Evolutionary conservation across 2,113 vertebrate species (phyloP).

Genomic region (Holacanthus passer): DNA sequence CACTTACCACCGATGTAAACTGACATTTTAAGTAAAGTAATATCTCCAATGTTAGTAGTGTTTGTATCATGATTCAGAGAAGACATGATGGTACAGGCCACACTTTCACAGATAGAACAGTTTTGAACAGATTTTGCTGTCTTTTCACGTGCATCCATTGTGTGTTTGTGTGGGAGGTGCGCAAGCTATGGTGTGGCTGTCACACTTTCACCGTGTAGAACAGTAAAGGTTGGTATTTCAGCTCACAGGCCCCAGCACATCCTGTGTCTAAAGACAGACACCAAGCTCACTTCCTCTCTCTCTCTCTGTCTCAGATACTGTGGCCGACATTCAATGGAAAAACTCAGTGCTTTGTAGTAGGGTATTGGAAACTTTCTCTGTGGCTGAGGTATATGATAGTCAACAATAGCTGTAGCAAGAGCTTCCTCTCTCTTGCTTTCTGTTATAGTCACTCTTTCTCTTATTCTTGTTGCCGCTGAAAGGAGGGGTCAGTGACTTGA

Average conservation of each 20-base stretch:
- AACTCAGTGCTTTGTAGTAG: constrained; percentile 76
- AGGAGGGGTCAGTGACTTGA: constrained; percentile 75
- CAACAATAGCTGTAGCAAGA: constrained; percentile 71
- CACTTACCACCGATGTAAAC: background rate
- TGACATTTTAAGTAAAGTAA: background rate
- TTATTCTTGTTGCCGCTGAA: constrained; percentile 36
- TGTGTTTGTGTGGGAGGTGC: constrained; percentile 67
- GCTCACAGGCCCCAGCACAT: constrained; percentile 79
- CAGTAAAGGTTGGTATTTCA: constrained; percentile 73
- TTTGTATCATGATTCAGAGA: background rate
- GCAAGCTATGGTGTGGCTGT: constrained; percentile 62
- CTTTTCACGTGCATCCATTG: constrained; percentile 37
- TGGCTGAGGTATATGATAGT: constrained; percentile 71
- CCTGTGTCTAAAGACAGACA: constrained; percentile 78
- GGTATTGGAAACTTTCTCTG: constrained; percentile 85
- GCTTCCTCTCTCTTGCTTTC: constrained; percentile 64
- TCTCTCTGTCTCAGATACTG: constrained; percentile 66
- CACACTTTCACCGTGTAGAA: constrained; percentile 71
- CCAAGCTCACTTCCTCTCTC: constrained; percentile 79
- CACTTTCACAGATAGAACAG: constrained; percentile 3
- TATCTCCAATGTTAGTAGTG: background rate
- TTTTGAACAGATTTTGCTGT: constrained; percentile 40
- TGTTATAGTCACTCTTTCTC: constrained; percentile 48
- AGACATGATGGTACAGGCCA: background rate
- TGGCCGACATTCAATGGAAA: constrained; percentile 82